phyloP scores from a whole-genome alignment of 1,140 invertebrate genomes.

The Amyelois transitella region DNA sequence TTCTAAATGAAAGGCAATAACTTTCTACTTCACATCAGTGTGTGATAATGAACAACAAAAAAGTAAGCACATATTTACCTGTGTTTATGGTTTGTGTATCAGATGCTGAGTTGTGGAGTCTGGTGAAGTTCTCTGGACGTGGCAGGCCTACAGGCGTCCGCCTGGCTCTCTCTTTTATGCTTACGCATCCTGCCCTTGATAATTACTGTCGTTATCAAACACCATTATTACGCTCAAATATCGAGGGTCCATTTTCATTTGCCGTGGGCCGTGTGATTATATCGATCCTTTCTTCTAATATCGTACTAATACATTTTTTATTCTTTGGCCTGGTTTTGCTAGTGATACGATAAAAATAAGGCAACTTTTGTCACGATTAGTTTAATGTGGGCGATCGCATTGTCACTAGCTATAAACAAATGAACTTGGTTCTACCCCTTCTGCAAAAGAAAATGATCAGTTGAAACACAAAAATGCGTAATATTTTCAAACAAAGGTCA shows the following conservation, averaged over 20 bases:
- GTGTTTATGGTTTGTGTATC: constrained; percentile 49
- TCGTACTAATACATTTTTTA: neutral
- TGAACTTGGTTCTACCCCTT: constrained; percentile 68
- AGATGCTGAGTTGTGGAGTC: constrained; percentile 49
- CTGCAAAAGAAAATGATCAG: constrained; percentile 49
- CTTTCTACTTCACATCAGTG: too few species aligned
- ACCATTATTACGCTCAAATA: constrained; percentile 57
- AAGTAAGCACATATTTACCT: constrained; percentile 29
- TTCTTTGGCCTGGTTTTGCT: constrained; percentile 72
- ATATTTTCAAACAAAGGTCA: constrained; percentile 51
- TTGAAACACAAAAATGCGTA: constrained; percentile 35
- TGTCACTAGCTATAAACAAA: constrained; percentile 64
- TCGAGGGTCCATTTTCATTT: constrained; percentile 70
- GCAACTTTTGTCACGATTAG: constrained; percentile 45
- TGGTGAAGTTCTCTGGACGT: constrained; percentile 51
- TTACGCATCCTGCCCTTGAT: constrained; percentile 68
- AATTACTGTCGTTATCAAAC: constrained; percentile 57
- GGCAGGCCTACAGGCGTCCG: constrained; percentile 62
- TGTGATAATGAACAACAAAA: too few species aligned
- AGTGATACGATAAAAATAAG: constrained; percentile 44
- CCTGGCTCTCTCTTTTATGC: constrained; percentile 67
- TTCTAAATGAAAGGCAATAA: too few species aligned
- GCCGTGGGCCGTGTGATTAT: constrained; percentile 65
- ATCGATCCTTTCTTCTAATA: constrained; percentile 56
- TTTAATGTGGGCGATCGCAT: constrained; percentile 61